Evolutionary conservation across 2,797 vertebrate genomes (phyloP), one percentile per base, ranked within the genome.

Genomic region (Trichosurus vulpecula): DNA sequence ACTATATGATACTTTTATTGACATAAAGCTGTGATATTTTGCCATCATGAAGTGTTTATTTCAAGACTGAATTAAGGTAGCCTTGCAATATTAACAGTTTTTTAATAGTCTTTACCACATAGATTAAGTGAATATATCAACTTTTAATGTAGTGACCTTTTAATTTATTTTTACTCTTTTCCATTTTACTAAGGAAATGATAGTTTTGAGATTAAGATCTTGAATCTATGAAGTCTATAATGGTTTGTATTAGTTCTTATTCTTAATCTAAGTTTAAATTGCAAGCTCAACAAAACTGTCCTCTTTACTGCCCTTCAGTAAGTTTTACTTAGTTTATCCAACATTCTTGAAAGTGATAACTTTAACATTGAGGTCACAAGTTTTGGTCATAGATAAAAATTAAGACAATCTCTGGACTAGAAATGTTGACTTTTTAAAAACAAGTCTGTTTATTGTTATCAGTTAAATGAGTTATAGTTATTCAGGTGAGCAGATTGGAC

Each of bases 161-260:
- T 25, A 53, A 3, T 91, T 92, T 53, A 94, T 53, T 89, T 66
- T 89, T 92, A 25, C 25, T 29, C 22, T 66, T 90, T 94, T 94
- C 54, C 54, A 90, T 93, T 93, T 93, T 87, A 52, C 47, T 10
- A 27, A 92, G 19, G 58, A 90, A 74, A 94, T 54, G 56, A 87
- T 41, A 93, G 1, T 55, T 90, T 30, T 58, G 47, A 58, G 61
- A 90, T 94, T 53, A n/a, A 66, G 52, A 56, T 95, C 52, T 95
- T n/a, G 47, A 13, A 22, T 74, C 53, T 55, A 5, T 57, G 92
- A 81, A 95, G 14, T 52, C 92, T 41, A 16, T 74, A 57, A 89
- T 66, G 55, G 58, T 90, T 91, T 47, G n/a, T 9, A 94, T 91
- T n/a, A 35, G 92, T 92, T 96, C 55, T 97, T 95, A 87, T 93